phyloP scores from a whole-genome alignment of 2,113 vertebrate species.

The Misgurnus anguillicaudatus region DNA sequence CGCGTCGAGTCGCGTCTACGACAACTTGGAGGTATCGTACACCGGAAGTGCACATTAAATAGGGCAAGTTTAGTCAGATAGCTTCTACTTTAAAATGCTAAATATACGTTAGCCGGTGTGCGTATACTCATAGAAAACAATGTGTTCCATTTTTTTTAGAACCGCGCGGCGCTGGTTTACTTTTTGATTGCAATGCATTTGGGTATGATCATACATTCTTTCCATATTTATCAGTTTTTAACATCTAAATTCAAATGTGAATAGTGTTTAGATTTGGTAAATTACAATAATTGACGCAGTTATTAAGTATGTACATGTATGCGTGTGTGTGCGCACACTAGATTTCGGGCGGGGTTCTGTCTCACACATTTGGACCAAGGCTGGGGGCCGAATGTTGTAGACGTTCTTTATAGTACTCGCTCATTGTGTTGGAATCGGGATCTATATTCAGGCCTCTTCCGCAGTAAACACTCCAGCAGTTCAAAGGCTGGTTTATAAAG shows the following conservation, averaged over 20 bases:
- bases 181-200: no score
- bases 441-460: slow-evolving; percentile 69
- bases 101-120: no score
- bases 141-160: no score
- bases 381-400: slow-evolving; percentile 4
- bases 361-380: slow-evolving; percentile 5
- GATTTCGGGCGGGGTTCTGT: slow-evolving; percentile 8
- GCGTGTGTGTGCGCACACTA: slow-evolving; percentile 13
- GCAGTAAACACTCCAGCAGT: slow-evolving; percentile 74
- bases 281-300: neutral
- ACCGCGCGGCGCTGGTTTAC: no score
- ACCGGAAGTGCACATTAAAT: no score
- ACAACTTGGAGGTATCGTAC: no score
- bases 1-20: no score
- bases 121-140: no score
- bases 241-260: neutral
- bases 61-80: no score
- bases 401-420: slow-evolving; percentile 42
- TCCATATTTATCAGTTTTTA: neutral
- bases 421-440: slow-evolving; percentile 58
- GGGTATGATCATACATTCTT: no score
- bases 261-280: neutral
- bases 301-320: slow-evolving; percentile 12
- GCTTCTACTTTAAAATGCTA: no score
- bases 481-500: slow-evolving; percentile 69